Percentiles rank a stretch among this genome's conserved stretches.
Conservation (phyloP, 2,113 vertebrate genomes). For the Acinonyx jubatus region DNA sequence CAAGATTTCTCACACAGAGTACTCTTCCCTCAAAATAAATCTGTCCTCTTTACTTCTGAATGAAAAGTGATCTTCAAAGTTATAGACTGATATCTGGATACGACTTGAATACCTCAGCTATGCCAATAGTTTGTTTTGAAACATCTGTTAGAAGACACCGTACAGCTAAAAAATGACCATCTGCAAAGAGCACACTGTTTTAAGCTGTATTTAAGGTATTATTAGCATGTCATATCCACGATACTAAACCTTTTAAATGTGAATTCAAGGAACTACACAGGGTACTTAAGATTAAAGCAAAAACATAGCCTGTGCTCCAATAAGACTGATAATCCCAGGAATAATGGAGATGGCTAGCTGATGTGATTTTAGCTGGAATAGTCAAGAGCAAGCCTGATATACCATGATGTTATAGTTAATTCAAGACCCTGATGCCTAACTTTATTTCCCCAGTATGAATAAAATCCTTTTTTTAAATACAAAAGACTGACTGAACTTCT, state of each 20-base stretch:
- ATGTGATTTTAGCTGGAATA: background rate
- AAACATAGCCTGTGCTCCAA: background rate
- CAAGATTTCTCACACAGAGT: background rate
- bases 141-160: background rate
- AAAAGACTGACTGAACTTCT: background rate
- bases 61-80: constrained; percentile 12
- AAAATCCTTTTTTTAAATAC: background rate
- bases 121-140: background rate
- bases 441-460: constrained; percentile 9
- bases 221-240: background rate
- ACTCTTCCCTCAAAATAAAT: constrained; percentile 46
- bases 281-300: background rate
- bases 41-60: background rate
- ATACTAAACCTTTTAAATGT: constrained; percentile 28
- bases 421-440: background rate
- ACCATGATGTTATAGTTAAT: background rate
- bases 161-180: background rate
- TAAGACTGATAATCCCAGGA: background rate
- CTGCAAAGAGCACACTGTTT: constrained; percentile 7
- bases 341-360: background rate
- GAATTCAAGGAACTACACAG: background rate
- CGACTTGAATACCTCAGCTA: background rate
- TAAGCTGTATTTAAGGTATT: constrained; percentile 1
- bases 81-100: background rate
- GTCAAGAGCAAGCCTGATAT: constrained; percentile 7